Base-by-base conservation (phyloP, 2,797 vertebrate genomes). In the Eremophila alpestris region DNA sequence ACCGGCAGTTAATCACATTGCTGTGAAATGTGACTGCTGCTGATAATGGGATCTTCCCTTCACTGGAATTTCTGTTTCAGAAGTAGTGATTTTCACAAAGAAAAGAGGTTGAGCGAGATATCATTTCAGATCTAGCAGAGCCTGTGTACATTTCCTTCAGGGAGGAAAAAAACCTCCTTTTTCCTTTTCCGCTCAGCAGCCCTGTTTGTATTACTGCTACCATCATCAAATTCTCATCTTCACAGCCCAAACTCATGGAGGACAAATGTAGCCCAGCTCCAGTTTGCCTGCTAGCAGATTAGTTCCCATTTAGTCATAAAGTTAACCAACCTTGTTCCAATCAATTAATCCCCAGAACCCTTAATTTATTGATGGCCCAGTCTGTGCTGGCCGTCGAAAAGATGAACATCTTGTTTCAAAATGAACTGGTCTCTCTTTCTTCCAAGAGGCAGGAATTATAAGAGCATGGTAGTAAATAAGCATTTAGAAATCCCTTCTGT, bases 21-120 rank as follows among this genome's bases (percentile, higher is more conserved):
- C 94, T 95, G 95, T 93, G 95, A 97, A 97, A 96, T 97, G 95
- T 96, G 96, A 95, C 96, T 94, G 74, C 75, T 95, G 91, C 91
- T 95, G 95, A 96, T 96, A 95, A 97, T 95, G 62, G 92, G 91
- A 96, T 95, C 94, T 91, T 96, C 83, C 94, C 86, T 95, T 92
- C 95, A 73, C 91, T 79, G 94, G 94, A 88, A 96, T 93, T 97
- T 92, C 94, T 92, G 90, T 93, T 89, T 94, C 89, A 95, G 94
- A 96, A 96, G 93, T 94, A 95, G 90, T 70, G 93, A 95, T 97
- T 97, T 95, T 91, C 74, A 94, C 90, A 94, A 92, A 96, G 94
- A 87, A 93, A 95, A 81, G 89, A 95, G 89, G 91, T 93, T 86
- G 88, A 93, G 89, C 59, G 48, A 97, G 95, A 93, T 95, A 96